Percentiles rank a stretch among this genome's conserved stretches.
phyloP scores from a whole-genome alignment of 2,797 vertebrate genomes.

The Lepidocolaptes lacrymiger region DNA sequence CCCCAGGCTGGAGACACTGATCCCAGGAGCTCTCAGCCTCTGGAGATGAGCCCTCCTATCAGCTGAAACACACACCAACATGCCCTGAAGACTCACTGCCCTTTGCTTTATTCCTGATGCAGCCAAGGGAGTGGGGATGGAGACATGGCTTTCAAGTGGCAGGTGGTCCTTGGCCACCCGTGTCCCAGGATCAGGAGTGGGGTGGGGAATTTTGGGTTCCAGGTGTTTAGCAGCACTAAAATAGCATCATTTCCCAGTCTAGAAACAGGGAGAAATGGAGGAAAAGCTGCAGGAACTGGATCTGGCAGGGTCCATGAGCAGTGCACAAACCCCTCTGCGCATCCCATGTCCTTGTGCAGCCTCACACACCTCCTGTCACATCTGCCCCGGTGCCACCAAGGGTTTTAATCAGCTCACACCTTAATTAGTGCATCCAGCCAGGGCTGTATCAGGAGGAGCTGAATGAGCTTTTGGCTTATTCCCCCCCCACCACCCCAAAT shows the following conservation, averaged over 20 bases:
- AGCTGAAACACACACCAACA: neutral
- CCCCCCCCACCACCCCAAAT: neutral
- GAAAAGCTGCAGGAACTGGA: neutral
- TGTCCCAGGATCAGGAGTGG: neutral
- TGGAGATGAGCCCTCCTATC: neutral
- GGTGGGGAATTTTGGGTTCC: neutral
- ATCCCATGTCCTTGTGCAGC: neutral
- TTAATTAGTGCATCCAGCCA: neutral
- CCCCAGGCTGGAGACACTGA: neutral
- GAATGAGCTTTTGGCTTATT: neutral
- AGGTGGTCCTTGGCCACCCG: rapidly evolving
- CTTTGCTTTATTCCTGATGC: neutral
- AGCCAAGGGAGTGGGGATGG: too few species aligned
- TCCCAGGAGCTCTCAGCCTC: neutral
- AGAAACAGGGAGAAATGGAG: neutral
- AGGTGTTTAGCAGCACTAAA: neutral
- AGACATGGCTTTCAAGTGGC: rapidly evolving
- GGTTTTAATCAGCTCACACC: neutral
- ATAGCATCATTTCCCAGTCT: neutral
- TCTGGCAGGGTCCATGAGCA: neutral
- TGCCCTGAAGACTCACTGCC: neutral
- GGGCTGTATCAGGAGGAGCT: neutral
- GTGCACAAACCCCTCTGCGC: rapidly evolving
- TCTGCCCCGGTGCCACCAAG: neutral
- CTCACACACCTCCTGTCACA: neutral